Conservation (phyloP, 2,797 vertebrate genomes). For the Taenioides sp. region DNA sequence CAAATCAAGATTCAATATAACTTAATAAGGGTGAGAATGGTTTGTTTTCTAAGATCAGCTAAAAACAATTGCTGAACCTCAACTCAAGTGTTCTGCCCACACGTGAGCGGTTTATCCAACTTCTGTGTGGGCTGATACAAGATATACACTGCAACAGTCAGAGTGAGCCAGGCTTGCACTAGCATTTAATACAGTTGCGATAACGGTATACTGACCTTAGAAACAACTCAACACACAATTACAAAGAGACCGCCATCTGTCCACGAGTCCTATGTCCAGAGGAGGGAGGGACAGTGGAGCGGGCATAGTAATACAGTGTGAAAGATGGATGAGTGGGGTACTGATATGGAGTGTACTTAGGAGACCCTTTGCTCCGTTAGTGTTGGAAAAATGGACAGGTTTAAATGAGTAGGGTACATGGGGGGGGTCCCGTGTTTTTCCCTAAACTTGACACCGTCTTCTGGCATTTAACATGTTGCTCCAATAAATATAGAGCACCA, state of each 20-base stretch:
- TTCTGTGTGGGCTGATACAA: conserved; percentile 34
- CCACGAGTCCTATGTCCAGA: conserved; percentile 51
- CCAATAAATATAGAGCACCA: conserved; percentile 39
- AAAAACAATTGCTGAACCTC: conserved; percentile 36
- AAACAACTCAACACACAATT: conserved; percentile 56
- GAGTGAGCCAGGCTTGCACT: conserved; percentile 42
- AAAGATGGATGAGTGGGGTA: conserved; percentile 22
- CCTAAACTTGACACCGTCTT: conserved; percentile 52
- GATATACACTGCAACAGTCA: conserved; percentile 37
- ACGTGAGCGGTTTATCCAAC: conserved; percentile 49
- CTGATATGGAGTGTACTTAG: conserved; percentile 65
- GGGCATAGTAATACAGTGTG: conserved; percentile 23
- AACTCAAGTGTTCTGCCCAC: conserved; percentile 36
- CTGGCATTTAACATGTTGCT: conserved; percentile 52
- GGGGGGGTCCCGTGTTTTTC: conserved; percentile 69
- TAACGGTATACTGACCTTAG: conserved; percentile 63
- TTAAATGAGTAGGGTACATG: conserved; percentile 22
- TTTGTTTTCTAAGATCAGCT: conserved; percentile 50
- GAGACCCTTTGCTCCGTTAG: conserved; percentile 51
- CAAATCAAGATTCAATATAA: conserved; percentile 71
- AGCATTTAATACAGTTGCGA: conserved; percentile 60
- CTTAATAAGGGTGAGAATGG: conserved; percentile 68
- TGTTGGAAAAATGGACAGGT: conserved; percentile 50
- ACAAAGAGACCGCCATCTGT: conserved; percentile 40
- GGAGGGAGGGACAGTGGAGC: conserved; percentile 21